phyloP scores from a whole-genome alignment of 23 tunicate species.

The Trididemnum clinides region DNA sequence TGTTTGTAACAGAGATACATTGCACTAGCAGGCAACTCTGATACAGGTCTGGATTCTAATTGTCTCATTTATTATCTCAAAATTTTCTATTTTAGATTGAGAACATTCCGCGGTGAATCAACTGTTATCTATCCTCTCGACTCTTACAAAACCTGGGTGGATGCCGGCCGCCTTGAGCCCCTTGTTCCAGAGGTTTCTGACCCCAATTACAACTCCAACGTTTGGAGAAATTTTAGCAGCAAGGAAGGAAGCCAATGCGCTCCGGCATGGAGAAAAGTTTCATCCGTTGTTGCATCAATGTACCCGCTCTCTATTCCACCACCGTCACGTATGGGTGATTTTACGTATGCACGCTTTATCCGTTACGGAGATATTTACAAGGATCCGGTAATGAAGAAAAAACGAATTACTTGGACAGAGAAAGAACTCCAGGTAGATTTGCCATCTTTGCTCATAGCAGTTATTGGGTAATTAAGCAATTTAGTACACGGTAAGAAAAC shows the following conservation, averaged over 20 bases:
- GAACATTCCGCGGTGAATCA: constrained; percentile 72
- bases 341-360: constrained; percentile 74
- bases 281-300: constrained; percentile 76
- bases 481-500: too few species aligned
- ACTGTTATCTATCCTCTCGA: constrained; percentile 80
- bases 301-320: constrained; percentile 84
- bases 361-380: constrained; percentile 76
- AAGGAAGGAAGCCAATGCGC: constrained; percentile 22
- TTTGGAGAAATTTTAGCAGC: constrained; percentile 83
- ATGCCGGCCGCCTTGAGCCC: constrained; percentile 77
- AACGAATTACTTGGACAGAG: constrained; percentile 72
- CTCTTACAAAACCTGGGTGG: constrained; percentile 85
- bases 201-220: constrained; percentile 87
- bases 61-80: too few species aligned
- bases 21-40: too few species aligned
- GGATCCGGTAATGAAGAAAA: constrained; percentile 46
- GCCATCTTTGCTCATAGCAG: background rate
- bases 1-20: too few species aligned
- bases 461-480: background rate
- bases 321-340: constrained; percentile 88
- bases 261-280: constrained; percentile 4
- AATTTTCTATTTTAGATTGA: constrained; percentile 44
- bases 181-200: constrained; percentile 48
- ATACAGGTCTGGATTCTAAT: too few species aligned
- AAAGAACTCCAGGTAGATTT: constrained; percentile 45